Evolutionary conservation across 2,797 vertebrate species (phyloP), one percentile per base, ranked within the genome.

Genomic region (Dicrostonyx torquatus): DNA sequence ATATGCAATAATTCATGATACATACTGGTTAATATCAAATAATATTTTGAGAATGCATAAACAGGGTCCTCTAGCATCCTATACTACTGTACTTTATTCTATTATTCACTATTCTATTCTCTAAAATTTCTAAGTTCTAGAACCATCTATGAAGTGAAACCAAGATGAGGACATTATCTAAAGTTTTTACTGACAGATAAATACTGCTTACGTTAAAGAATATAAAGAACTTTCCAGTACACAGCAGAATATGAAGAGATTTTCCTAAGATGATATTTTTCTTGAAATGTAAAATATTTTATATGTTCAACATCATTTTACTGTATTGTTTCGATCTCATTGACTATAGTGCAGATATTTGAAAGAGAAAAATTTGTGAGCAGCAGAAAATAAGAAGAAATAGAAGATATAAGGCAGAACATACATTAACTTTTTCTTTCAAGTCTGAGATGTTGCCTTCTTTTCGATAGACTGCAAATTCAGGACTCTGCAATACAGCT

Each of bases 361-460:
- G 11, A 90, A 95, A 18, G 29, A 70, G 84, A n/a, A 72, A 0
- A 53, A 6, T 79, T 91, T 94, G 64, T 13, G 90, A 93, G 26
- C 95, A 95, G 78, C 60, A 91, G 87, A 85, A 86, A 75, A 94
- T 75, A 89, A 53, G 45, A 75, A 93, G 78, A 84, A 3, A 55
- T 43, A 91, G 9, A 92, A 72, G 95, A 94, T 91, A 53, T 78
- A 95, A 53, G 10, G 29, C 4, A 94, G 97, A 97, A 93, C 98
- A 97, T 98, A 99, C 99, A 98, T 99, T 99, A 97, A 99, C 99
- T 99, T 99, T 99, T 97, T 99, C 99, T 96, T 98, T 98, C 95
- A 99, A 99, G 58, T 99, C 99, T 94, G 99, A 98, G 92, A 99
- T 97, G 97, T 99, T 99, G 93, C 99, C 99, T 89, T 99, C 99